Percentiles rank a stretch among this genome's conserved stretches.
phyloP scores from a whole-genome alignment of 2,888 invertebrate species.

The Enchytraeus crypticus region DNA sequence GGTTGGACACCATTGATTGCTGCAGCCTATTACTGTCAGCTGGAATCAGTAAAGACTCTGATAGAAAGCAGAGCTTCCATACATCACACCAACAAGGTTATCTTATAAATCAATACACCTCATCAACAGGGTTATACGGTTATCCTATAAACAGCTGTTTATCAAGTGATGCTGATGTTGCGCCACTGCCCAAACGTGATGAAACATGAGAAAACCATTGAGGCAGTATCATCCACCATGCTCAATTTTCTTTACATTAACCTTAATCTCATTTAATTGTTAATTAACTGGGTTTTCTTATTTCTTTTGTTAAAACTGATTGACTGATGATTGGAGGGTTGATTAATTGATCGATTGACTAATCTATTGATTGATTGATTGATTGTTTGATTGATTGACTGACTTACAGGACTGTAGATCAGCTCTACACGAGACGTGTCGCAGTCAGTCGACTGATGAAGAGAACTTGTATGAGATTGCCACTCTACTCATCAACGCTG shows the following conservation, averaged over 20 bases:
- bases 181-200: too few relatives aligned
- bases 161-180: too few relatives aligned
- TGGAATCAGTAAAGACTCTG: constrained; percentile 36
- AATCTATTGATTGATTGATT: too few relatives aligned
- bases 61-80: constrained; percentile 41
- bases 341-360: too few relatives aligned
- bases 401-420: constrained; percentile 40
- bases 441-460: constrained; percentile 40
- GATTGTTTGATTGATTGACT: too few relatives aligned
- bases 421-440: constrained; percentile 45
- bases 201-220: too few relatives aligned
- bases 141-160: too few relatives aligned
- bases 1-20: constrained; percentile 48
- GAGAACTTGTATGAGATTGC: constrained; percentile 37
- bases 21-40: constrained; percentile 48
- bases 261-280: not conserved
- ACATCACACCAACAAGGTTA: constrained; percentile 42
- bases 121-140: too few relatives aligned
- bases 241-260: too few relatives aligned
- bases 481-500: constrained; percentile 21
- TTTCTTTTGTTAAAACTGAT: too few relatives aligned
- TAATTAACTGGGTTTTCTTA: not conserved
- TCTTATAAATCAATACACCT: not conserved
- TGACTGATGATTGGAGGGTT: too few relatives aligned
- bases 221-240: too few relatives aligned